These are phyloP conservation scores for Bombylius discolor DNA, from an alignment of 2,888 invertebrate genomes.

Conservation along the genomic window DNA sequence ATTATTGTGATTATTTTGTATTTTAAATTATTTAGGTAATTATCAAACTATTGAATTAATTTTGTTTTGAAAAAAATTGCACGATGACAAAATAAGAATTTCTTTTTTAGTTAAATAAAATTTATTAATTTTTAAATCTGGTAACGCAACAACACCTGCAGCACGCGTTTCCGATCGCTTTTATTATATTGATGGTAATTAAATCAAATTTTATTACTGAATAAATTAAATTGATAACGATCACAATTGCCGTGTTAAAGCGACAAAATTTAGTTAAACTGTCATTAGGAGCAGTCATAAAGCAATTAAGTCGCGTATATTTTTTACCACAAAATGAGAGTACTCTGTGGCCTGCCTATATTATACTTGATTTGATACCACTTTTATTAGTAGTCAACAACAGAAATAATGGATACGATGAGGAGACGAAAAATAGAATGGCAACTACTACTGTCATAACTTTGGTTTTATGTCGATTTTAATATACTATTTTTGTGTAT, in stretches of 20 bases:
- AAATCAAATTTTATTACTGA: background rate
- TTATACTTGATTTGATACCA: background rate
- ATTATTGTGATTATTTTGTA: no score
- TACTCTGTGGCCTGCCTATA: background rate
- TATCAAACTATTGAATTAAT: no score
- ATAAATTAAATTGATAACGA: background rate
- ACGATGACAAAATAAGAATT: no score
- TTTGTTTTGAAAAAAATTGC: no score
- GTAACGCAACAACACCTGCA: background rate
- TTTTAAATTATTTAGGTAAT: no score
- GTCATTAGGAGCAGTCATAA: background rate
- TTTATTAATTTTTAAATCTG: no score
- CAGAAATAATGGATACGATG: background rate
- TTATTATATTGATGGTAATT: background rate
- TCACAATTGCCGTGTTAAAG: background rate
- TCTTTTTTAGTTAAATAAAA: no score
- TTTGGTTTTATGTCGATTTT: no score
- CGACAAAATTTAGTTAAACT: background rate
- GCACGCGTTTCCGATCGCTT: background rate
- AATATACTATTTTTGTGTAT: background rate
- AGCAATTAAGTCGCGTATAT: background rate
- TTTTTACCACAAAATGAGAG: background rate
- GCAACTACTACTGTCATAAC: no score
- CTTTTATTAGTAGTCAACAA: background rate
- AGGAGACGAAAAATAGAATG: no score